These are phyloP conservation scores for Uropetala carovei DNA, from an alignment of 2,888 invertebrate genomes.

Conservation along the genomic window DNA sequence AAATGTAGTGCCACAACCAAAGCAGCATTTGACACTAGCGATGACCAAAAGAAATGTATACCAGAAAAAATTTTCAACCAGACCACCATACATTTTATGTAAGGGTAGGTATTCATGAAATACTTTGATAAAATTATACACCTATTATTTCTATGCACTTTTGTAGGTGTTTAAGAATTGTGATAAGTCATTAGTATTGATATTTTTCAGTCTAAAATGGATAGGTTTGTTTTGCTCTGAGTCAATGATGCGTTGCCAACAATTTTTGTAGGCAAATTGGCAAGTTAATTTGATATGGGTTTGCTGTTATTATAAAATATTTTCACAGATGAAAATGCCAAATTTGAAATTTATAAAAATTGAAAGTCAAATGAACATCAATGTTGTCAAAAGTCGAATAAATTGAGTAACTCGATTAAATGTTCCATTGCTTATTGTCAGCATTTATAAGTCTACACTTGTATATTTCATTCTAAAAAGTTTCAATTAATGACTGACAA, in stretches of 20 bases:
- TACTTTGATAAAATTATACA: slow-evolving; percentile 6
- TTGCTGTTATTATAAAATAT: neutral
- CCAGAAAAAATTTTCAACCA: neutral
- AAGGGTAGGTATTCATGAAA: neutral
- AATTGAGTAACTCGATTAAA: no score
- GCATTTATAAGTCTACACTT: no score
- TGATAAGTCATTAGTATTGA: neutral
- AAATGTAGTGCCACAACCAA: neutral
- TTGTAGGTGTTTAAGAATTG: neutral
- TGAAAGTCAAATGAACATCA: no score
- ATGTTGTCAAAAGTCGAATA: no score
- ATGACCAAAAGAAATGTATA: neutral
- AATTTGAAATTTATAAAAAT: no score
- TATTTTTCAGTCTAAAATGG: neutral
- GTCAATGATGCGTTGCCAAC: neutral
- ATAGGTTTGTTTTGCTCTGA: neutral
- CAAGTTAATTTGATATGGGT: neutral
- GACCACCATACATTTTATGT: neutral
- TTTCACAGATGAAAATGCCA: neutral
- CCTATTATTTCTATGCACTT: neutral
- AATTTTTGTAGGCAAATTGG: neutral
- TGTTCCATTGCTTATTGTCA: no score
- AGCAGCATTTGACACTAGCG: neutral
- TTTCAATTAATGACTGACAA: no score
- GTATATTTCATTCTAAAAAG: no score